A percentile compares a stretch with the other conserved stretches of the same genome.
phyloP scores from a whole-genome alignment of 2,113 vertebrate genomes.

The Ahaetulla prasina region DNA sequence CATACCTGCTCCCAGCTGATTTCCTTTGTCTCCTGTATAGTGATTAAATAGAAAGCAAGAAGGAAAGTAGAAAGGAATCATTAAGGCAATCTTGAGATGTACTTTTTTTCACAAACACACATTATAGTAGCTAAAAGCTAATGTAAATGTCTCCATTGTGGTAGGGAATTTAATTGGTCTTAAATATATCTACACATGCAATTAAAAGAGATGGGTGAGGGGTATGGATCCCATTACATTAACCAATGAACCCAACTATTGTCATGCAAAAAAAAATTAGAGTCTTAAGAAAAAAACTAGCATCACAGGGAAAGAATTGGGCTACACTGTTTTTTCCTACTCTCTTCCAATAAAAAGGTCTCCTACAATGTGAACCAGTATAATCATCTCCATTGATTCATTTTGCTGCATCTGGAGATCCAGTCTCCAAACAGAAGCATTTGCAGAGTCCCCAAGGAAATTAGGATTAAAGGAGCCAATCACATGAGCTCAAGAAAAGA shows the following conservation, averaged over 20 bases:
- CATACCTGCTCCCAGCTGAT: slow-evolving; percentile 41
- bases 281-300: not conserved
- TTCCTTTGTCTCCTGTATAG: slow-evolving; percentile 29
- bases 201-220: not conserved
- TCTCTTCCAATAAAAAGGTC: not conserved
- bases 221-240: not conserved
- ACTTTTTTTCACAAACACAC: not conserved
- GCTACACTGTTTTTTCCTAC: not conserved
- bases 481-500: not conserved
- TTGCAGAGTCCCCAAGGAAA: not conserved
- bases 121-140: not conserved
- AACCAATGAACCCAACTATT: not conserved
- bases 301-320: not conserved
- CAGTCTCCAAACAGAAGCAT: not conserved
- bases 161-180: not conserved
- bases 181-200: not conserved
- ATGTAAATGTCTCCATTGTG: not conserved
- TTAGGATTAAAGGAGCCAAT: not conserved
- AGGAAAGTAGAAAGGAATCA: slow-evolving; percentile 36
- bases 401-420: not conserved
- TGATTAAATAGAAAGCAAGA: slow-evolving; percentile 41
- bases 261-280: no score
- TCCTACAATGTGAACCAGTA: not conserved
- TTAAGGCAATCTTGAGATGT: slow-evolving; percentile 9
- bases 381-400: not conserved